Conservation (phyloP, 1,140 invertebrate genomes). For the Drosophila malerkotliana region DNA sequence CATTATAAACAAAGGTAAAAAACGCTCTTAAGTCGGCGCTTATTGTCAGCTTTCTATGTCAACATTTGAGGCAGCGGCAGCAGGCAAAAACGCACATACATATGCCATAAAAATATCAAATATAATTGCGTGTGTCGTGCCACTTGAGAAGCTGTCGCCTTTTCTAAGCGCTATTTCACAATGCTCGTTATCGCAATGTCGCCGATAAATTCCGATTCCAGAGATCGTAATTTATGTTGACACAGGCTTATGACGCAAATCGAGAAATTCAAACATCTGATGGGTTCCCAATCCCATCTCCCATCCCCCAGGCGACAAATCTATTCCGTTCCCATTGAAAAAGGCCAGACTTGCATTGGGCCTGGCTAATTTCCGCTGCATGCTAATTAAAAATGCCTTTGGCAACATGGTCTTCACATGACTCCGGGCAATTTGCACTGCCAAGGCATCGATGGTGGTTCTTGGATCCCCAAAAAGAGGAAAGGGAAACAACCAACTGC, state of each 20-base stretch:
- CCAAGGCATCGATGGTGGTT: slow-evolving; percentile 12
- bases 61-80: slow-evolving; percentile 40
- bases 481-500: slow-evolving; percentile 37
- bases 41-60: slow-evolving; percentile 56
- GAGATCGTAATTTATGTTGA: slow-evolving; percentile 70
- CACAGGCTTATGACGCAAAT: slow-evolving; percentile 58
- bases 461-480: slow-evolving; percentile 1
- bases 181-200: slow-evolving; percentile 73
- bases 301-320: slow-evolving; percentile 14
- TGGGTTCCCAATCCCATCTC: background rate
- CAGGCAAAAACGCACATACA: slow-evolving; percentile 30
- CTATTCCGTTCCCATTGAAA: slow-evolving; percentile 36
- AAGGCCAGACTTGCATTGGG: slow-evolving; percentile 19
- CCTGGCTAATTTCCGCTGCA: slow-evolving; percentile 68
- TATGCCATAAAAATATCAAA: slow-evolving; percentile 73
- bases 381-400: slow-evolving; percentile 76
- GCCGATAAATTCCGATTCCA: slow-evolving; percentile 65
- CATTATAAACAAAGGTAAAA: slow-evolving; percentile 34
- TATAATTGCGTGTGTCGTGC: slow-evolving; percentile 64
- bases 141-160: slow-evolving; percentile 39
- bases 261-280: slow-evolving; percentile 48
- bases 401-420: slow-evolving; percentile 59
- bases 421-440: slow-evolving; percentile 70
- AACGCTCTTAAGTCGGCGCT: slow-evolving; percentile 33
- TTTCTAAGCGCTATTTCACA: slow-evolving; percentile 42